These are phyloP conservation scores for Odocoileus hemionus DNA, from an alignment of 2,113 vertebrate genomes.

Conservation along the genomic window DNA sequence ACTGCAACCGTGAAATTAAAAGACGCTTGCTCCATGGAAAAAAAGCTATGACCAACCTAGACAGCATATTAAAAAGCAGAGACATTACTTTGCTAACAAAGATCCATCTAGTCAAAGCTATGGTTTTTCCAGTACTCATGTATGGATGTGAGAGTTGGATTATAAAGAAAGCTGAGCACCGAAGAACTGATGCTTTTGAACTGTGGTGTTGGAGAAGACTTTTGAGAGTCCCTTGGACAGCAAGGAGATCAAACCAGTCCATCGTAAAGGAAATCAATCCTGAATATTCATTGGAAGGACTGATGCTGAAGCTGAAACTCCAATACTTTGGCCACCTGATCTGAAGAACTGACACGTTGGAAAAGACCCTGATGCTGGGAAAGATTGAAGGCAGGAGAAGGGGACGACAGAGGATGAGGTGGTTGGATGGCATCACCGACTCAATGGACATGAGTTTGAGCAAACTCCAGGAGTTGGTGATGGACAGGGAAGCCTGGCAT, in stretches of 20 bases:
- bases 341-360: background rate
- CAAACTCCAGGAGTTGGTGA: background rate
- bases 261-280: background rate
- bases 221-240: background rate
- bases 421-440: background rate
- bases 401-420: background rate
- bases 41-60: background rate
- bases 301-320: background rate
- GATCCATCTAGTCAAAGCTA: background rate
- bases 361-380: background rate
- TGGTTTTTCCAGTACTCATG: background rate
- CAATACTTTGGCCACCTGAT: background rate
- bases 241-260: background rate
- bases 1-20: background rate
- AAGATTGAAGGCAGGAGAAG: background rate
- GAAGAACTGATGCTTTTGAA: background rate
- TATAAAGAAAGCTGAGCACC: background rate
- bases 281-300: background rate
- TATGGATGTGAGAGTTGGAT: background rate
- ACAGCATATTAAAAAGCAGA: background rate
- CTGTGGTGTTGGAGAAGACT: background rate
- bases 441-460: background rate
- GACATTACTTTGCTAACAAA: background rate
- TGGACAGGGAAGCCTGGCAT: background rate
- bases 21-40: background rate